phyloP scores from a whole-genome alignment of 2,797 vertebrate genomes.

The Protosalanx chinensis region DNA sequence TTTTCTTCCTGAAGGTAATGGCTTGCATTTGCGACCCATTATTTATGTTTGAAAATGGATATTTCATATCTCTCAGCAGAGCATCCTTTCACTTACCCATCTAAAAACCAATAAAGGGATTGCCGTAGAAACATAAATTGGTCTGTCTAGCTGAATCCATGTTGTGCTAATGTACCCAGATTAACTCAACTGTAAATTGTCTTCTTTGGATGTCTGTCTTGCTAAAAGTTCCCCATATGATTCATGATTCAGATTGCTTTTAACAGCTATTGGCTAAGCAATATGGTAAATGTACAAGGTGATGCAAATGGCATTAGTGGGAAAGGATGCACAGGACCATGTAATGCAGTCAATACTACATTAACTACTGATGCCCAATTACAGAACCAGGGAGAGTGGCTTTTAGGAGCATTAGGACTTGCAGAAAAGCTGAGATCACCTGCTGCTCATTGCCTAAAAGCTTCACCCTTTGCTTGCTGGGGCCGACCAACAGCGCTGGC shows the following conservation, averaged over 20 bases:
- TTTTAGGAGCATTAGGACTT: conserved; percentile 99
- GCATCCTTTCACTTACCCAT: conserved; percentile 88
- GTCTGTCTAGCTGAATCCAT: conserved; percentile 92
- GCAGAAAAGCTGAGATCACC: conserved; percentile 99
- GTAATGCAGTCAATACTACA: conserved; percentile 99
- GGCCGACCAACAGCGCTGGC: conserved; percentile 73
- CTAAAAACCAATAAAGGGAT: conserved; percentile 86
- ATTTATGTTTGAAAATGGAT: conserved; percentile 81
- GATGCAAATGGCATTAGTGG: conserved; percentile 99
- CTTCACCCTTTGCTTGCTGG: conserved; percentile 99
- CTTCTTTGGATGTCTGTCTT: conserved; percentile 95
- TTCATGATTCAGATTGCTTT: conserved; percentile 99
- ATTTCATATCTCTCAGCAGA: conserved; percentile 81
- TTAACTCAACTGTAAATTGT: conserved; percentile 99
- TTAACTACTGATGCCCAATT: conserved; percentile 99
- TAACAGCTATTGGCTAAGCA: conserved; percentile 99
- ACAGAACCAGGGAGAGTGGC: conserved; percentile 98
- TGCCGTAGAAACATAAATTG: conserved; percentile 95
- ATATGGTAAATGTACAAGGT: conserved; percentile 99
- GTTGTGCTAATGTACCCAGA: conserved; percentile 98
- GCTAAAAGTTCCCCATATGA: conserved; percentile 99
- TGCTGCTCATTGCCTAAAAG: conserved; percentile 99
- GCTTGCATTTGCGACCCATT: conserved; percentile 71
- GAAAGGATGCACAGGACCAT: conserved; percentile 99
- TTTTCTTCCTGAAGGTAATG: conserved; percentile 65